Evolutionary conservation across 2,888 invertebrate genomes (phyloP).

Genomic region (Siphlonurus alternatus): DNA sequence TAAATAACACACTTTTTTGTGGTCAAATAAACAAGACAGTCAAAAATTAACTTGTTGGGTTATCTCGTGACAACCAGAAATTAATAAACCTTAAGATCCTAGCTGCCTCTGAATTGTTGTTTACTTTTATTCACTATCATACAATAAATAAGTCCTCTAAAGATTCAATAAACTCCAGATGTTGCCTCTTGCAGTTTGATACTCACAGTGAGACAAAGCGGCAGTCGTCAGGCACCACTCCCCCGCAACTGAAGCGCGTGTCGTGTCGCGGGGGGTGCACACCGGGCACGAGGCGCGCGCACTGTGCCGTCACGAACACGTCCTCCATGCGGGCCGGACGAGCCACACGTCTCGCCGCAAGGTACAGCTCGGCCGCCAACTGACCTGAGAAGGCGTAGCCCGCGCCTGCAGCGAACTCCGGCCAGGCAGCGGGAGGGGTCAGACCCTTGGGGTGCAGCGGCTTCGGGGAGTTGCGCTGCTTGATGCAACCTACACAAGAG

Average conservation of each 20-base stretch:
- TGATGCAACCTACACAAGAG: neutral
- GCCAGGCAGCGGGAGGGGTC: neutral
- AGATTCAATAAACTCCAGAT: too few relatives aligned
- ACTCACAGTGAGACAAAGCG: neutral
- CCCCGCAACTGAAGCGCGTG: conserved; percentile 2
- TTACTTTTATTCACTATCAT: too few relatives aligned
- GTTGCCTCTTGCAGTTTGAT: too few relatives aligned
- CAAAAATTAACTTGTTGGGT: too few relatives aligned
- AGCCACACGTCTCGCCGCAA: neutral
- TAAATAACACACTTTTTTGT: too few relatives aligned
- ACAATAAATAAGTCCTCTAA: too few relatives aligned
- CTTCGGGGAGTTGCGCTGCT: neutral
- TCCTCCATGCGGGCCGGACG: neutral
- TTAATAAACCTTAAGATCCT: too few relatives aligned
- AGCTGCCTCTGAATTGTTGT: too few relatives aligned
- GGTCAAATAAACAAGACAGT: too few relatives aligned
- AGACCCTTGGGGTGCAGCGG: neutral
- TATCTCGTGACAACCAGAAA: too few relatives aligned
- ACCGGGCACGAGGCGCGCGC: neutral
- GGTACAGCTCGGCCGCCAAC: neutral
- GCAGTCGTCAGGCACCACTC: neutral
- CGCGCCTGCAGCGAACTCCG: neutral
- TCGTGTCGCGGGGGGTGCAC: neutral
- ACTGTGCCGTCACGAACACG: neutral
- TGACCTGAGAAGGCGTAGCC: neutral